These are phyloP conservation scores for Leptogaster cylindrica DNA, from an alignment of 2,888 invertebrate species.

Conservation along the genomic window DNA sequence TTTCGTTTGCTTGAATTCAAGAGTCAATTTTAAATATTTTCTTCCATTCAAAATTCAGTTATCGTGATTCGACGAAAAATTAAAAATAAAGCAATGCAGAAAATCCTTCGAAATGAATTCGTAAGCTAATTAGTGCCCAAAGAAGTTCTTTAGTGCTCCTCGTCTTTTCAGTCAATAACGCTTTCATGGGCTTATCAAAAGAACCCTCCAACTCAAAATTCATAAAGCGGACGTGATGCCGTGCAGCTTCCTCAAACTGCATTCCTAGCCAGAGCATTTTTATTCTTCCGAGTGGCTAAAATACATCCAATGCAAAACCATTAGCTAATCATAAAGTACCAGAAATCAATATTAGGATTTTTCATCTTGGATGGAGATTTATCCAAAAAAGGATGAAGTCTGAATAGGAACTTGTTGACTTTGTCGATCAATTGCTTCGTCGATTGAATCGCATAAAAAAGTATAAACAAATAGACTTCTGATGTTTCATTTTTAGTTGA, in stretches of 20 bases:
- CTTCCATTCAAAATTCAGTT: constrained; percentile 6
- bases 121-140: constrained; percentile 14
- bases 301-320: background rate
- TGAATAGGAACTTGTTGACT: no score
- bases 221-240: constrained; percentile 12
- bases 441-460: no score
- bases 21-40: no score
- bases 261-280: background rate
- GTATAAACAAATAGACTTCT: no score
- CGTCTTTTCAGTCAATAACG: constrained; percentile 26
- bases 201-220: background rate
- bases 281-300: background rate
- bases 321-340: constrained; percentile 18
- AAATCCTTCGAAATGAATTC: constrained; percentile 4
- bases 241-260: background rate
- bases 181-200: constrained; percentile 5
- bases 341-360: constrained; percentile 9
- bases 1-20: no score
- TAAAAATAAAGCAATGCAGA: background rate
- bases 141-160: constrained; percentile 1
- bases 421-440: no score
- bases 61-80: background rate
- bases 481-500: no score
- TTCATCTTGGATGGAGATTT: background rate
- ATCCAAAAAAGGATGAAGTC: background rate